phyloP scores from a whole-genome alignment of 2,888 invertebrate species.

The Hypolimnas misippus region DNA sequence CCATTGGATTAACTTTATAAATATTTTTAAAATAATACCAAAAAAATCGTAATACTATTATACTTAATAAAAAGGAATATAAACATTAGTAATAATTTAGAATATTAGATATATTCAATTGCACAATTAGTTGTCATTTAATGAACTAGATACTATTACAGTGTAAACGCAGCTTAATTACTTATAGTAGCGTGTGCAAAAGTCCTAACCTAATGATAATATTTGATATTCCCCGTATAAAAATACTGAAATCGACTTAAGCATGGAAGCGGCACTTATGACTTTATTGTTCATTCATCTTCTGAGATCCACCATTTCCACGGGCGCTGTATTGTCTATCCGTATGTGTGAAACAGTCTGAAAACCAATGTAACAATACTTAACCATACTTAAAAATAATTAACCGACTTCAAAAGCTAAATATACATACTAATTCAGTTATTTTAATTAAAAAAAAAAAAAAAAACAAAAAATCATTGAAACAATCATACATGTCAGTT shows the following conservation, averaged over 20 bases:
- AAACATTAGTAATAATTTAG: slow-evolving; percentile 4
- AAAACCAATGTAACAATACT: slow-evolving; percentile 50
- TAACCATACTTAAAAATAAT: neutral
- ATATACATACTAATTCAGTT: too few species aligned
- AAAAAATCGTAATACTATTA: too few species aligned
- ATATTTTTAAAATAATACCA: too few species aligned
- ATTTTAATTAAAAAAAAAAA: too few species aligned
- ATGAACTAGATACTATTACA: neutral
- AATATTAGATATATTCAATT: neutral
- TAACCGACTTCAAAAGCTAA: too few species aligned
- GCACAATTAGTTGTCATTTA: neutral
- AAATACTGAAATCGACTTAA: slow-evolving; percentile 28
- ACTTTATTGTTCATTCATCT: slow-evolving; percentile 75
- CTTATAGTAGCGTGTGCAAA: slow-evolving; percentile 1
- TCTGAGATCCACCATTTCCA: slow-evolving; percentile 90
- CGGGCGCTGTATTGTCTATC: slow-evolving; percentile 84
- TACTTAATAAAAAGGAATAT: too few species aligned
- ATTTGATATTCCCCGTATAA: slow-evolving; percentile 15
- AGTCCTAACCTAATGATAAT: neutral
- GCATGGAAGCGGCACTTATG: slow-evolving; percentile 25
- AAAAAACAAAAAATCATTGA: too few species aligned
- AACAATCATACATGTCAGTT: too few species aligned
- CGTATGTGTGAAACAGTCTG: slow-evolving; percentile 89
- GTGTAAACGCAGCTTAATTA: neutral
- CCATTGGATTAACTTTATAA: neutral